phyloP scores from a whole-genome alignment of 1,140 invertebrate species.

The Antheraea pernyi region DNA sequence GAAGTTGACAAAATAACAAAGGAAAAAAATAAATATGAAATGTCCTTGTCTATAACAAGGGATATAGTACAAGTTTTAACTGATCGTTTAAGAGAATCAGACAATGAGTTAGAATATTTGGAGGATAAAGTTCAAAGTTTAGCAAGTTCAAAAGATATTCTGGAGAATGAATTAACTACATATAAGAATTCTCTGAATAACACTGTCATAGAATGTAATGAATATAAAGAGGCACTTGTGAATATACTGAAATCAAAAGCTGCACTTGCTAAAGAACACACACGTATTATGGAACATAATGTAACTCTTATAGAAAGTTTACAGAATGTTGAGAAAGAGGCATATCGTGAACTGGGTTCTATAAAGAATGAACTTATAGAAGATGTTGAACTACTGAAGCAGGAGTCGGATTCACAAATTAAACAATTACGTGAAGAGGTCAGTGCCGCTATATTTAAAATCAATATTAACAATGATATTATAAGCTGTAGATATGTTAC shows the following conservation, averaged over 20 bases:
- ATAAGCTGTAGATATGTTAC: too few species aligned
- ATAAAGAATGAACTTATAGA: constrained; percentile 72
- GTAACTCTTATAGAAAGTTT: constrained; percentile 69
- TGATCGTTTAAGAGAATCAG: constrained; percentile 68
- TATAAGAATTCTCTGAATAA: constrained; percentile 62
- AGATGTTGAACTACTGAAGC: constrained; percentile 68
- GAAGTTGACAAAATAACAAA: constrained; percentile 63
- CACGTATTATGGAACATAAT: constrained; percentile 74
- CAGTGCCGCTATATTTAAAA: constrained; percentile 12
- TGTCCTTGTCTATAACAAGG: constrained; percentile 68
- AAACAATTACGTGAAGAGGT: constrained; percentile 66
- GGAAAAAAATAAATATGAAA: constrained; percentile 73
- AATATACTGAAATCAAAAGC: constrained; percentile 73
- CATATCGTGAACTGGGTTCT: constrained; percentile 65
- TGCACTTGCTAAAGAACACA: constrained; percentile 67
- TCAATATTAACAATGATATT: too few species aligned
- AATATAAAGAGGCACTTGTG: constrained; percentile 69
- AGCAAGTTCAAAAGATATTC: constrained; percentile 52
- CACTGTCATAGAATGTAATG: constrained; percentile 63
- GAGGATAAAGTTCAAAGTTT: constrained; percentile 65
- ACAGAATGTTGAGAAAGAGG: constrained; percentile 70
- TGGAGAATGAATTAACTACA: constrained; percentile 57
- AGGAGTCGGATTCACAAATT: constrained; percentile 68
- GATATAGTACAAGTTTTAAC: constrained; percentile 74
- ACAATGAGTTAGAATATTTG: constrained; percentile 69